phyloP scores from a whole-genome alignment of 1,140 invertebrate genomes.

The Eumaeus atala region DNA sequence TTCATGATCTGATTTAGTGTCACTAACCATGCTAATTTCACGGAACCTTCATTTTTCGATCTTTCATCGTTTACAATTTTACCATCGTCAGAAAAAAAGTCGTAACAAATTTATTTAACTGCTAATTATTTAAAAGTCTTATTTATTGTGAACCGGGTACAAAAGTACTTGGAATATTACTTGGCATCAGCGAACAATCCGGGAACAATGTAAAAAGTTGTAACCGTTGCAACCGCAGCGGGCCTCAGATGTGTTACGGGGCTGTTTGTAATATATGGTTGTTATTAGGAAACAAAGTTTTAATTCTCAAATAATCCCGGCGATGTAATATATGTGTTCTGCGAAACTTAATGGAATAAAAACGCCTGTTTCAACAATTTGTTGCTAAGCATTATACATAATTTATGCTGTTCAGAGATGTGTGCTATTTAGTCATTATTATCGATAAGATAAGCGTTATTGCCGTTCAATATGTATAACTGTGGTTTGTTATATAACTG shows the following conservation, averaged over 20 bases:
- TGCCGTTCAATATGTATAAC: too few species aligned
- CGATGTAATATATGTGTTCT: slow-evolving; percentile 43
- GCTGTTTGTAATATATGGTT: slow-evolving; percentile 52
- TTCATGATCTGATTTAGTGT: too few species aligned
- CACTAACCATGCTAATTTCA: too few species aligned
- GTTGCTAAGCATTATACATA: slow-evolving; percentile 5
- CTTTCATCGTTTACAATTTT: too few species aligned
- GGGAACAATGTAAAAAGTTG: slow-evolving; percentile 44
- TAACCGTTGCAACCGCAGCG: slow-evolving; percentile 30
- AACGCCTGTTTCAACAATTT: slow-evolving; percentile 8
- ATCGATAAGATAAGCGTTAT: too few species aligned
- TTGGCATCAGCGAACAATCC: slow-evolving; percentile 31
- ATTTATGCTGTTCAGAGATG: neutral
- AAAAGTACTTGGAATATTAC: neutral
- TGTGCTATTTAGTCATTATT: too few species aligned
- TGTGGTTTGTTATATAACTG: too few species aligned
- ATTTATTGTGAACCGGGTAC: neutral
- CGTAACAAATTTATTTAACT: too few species aligned
- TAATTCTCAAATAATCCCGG: slow-evolving; percentile 61
- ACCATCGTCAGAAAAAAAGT: too few species aligned
- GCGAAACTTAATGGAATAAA: slow-evolving; percentile 10
- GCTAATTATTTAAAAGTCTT: neutral
- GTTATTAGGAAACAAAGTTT: slow-evolving; percentile 66
- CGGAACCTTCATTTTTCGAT: too few species aligned
- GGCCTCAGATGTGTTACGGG: slow-evolving; percentile 49